These are phyloP conservation scores for Folsomia candida DNA, from an alignment of 2,888 invertebrate species.

Conservation along the genomic window DNA sequence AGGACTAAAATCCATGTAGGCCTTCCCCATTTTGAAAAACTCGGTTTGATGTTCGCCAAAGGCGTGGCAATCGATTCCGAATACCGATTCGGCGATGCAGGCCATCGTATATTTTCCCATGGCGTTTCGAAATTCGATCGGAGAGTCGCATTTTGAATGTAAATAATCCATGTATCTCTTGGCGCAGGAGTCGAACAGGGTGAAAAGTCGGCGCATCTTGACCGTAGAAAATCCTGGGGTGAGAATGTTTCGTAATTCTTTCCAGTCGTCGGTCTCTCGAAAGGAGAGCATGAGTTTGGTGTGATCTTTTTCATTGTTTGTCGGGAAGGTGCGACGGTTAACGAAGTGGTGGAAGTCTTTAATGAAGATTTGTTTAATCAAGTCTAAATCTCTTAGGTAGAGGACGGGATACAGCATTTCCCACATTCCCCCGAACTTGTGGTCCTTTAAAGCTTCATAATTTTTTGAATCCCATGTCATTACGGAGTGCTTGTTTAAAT, in stretches of 20 bases:
- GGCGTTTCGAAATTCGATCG: background rate
- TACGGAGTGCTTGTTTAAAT: background rate
- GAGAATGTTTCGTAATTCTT: constrained; percentile 1
- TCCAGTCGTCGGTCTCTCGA: constrained; percentile 6
- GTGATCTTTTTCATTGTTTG: background rate
- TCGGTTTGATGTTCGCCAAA: constrained; percentile 53
- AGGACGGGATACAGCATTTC: constrained; percentile 14
- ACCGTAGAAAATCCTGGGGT: constrained; percentile 7
- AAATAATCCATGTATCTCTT: background rate
- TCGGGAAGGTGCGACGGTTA: constrained; percentile 4
- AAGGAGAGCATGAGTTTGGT: constrained; percentile 3
- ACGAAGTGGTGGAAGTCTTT: constrained; percentile 16
- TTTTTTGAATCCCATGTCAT: background rate
- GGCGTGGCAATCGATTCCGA: constrained; percentile 54
- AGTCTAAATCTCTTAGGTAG: constrained; percentile 1
- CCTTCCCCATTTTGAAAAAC: constrained; percentile 51
- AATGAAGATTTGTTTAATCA: constrained; percentile 6
- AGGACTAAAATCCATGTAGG: constrained; percentile 41
- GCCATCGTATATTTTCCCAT: constrained; percentile 36
- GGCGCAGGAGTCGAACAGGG: constrained; percentile 1
- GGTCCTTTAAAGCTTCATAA: background rate
- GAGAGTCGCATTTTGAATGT: background rate
- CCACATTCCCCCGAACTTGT: constrained; percentile 17
- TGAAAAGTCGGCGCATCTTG: constrained; percentile 5
- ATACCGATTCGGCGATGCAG: constrained; percentile 54